phyloP scores from a whole-genome alignment of 2,888 invertebrate species.

The Pemphredon lugubris region DNA sequence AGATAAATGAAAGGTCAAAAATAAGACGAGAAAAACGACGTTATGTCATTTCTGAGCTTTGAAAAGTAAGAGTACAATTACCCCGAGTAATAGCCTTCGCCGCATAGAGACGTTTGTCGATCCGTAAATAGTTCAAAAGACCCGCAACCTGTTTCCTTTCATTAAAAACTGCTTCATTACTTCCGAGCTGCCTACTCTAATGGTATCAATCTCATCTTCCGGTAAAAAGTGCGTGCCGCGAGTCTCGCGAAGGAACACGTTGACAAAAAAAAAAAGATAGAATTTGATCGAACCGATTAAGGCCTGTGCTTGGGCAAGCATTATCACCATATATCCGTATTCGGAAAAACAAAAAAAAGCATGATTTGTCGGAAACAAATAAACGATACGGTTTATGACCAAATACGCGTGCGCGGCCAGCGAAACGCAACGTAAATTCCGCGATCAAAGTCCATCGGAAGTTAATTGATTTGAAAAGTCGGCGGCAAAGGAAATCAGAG shows the following conservation, averaged over 20 bases:
- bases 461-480: slow-evolving; percentile 1
- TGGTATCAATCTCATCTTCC: not conserved
- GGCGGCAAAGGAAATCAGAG: not conserved
- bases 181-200: not conserved
- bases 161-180: not conserved
- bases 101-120: not conserved
- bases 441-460: not conserved
- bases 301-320: no score
- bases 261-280: no score
- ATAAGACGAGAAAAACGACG: not conserved
- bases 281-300: no score
- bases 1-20: not conserved
- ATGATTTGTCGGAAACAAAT: no score
- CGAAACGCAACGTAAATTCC: not conserved
- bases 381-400: no score
- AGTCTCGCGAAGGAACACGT: no score
- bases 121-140: not conserved
- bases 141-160: not conserved
- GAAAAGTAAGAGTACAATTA: not conserved
- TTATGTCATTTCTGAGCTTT: not conserved
- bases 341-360: no score
- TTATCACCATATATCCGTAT: no score
- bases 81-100: not conserved
- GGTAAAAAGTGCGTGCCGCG: no score
- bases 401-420: no score